phyloP scores from a whole-genome alignment of 1,140 invertebrate genomes.

The Megalonaias nervosa region DNA sequence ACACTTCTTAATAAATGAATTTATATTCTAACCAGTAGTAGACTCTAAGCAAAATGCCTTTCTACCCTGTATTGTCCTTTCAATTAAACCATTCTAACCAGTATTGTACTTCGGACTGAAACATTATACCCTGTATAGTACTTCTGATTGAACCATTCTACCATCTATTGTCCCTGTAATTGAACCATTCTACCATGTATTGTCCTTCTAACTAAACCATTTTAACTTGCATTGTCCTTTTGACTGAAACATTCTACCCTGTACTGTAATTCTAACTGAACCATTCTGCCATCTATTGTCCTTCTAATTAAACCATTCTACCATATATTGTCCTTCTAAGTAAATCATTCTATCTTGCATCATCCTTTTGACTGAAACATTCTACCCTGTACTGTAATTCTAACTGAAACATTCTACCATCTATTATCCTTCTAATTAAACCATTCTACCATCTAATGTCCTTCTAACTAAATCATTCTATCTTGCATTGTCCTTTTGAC shows the following conservation, averaged over 20 bases:
- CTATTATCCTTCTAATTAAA: neutral
- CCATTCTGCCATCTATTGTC: neutral
- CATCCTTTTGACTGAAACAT: too few relatives aligned
- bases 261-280: neutral
- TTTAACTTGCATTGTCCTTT: neutral
- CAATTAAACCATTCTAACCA: neutral
- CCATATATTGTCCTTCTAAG: too few relatives aligned
- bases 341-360: too few relatives aligned
- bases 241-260: constrained; percentile 1
- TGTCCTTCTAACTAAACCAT: neutral
- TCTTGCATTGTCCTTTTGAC: too few relatives aligned
- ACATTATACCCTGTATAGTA: neutral
- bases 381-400: neutral
- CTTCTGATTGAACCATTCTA: neutral
- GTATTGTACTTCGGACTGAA: too few relatives aligned
- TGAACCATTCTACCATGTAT: neutral
- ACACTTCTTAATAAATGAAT: too few relatives aligned
- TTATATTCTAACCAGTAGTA: too few relatives aligned
- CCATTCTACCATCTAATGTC: neutral
- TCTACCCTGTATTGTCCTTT: too few relatives aligned
- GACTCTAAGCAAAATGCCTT: too few relatives aligned
- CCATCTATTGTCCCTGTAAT: neutral
- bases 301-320: neutral
- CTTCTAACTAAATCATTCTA: neutral
- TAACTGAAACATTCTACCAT: neutral